Percentiles rank a stretch among this genome's conserved stretches.
These are phyloP conservation scores for Acanthurus tractus DNA, from an alignment of 2,797 vertebrate genomes.

Conservation along the genomic window DNA sequence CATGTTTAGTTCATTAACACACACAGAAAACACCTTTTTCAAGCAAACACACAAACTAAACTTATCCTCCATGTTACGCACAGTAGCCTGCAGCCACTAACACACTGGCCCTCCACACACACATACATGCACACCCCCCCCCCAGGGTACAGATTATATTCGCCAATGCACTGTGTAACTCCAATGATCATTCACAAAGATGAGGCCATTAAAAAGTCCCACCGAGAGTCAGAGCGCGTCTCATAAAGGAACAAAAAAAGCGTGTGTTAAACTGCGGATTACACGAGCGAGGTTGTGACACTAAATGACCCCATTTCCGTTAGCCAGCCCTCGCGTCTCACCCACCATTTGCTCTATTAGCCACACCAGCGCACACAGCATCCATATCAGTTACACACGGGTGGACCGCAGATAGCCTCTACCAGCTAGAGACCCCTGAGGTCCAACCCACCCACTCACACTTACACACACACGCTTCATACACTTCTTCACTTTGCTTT, in stretches of 20 bases:
- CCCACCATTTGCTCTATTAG: slow-evolving; percentile 77
- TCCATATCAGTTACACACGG: slow-evolving; percentile 65
- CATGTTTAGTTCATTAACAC: slow-evolving; percentile 24
- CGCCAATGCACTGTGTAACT: slow-evolving; percentile 52
- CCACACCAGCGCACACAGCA: slow-evolving; percentile 69
- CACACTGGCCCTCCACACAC: slow-evolving; percentile 12
- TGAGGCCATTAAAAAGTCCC: slow-evolving; percentile 62
- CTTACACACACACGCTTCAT: neutral
- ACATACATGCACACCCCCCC: slow-evolving; percentile 8
- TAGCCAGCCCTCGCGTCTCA: slow-evolving; percentile 55
- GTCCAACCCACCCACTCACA: neutral
- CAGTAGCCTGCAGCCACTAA: slow-evolving; percentile 30
- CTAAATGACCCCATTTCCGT: slow-evolving; percentile 70
- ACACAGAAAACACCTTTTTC: slow-evolving; percentile 14
- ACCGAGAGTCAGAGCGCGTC: slow-evolving; percentile 45
- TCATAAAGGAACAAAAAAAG: slow-evolving; percentile 65
- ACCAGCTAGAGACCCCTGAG: slow-evolving; percentile 22
- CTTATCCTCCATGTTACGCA: slow-evolving; percentile 11
- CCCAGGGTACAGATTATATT: slow-evolving; percentile 56
- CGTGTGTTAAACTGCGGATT: slow-evolving; percentile 37
- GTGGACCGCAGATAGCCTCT: slow-evolving; percentile 47
- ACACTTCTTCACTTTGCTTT: too few species aligned
- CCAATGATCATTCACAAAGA: slow-evolving; percentile 55
- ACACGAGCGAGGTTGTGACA: slow-evolving; percentile 47
- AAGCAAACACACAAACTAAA: slow-evolving; percentile 13